Evolutionary conservation across 2,113 vertebrate genomes (phyloP).

Genomic region (Pleuronectes platessa): DNA sequence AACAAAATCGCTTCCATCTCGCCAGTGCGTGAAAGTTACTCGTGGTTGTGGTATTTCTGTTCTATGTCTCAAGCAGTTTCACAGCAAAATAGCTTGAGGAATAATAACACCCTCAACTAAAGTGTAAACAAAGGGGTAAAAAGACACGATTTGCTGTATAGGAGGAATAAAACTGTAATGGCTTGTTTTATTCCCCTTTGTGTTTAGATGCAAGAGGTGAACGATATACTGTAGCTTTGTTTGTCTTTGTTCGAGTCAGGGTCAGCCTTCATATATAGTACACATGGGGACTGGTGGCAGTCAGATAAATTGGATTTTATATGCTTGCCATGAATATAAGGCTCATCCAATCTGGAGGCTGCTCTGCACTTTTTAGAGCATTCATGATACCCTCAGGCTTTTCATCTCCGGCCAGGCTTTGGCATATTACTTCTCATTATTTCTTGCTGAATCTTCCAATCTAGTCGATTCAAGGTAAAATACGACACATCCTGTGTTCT

Average conservation of each 20-base stretch:
- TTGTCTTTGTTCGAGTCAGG: conserved; percentile 62
- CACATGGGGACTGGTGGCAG: conserved; percentile 47
- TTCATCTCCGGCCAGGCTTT: conserved; percentile 71
- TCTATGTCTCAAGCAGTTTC: conserved; percentile 23
- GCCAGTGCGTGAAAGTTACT: conserved; percentile 53
- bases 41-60: conserved; percentile 47
- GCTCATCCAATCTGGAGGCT: conserved; percentile 70
- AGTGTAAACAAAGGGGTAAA: conserved; percentile 57
- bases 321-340: conserved; percentile 63
- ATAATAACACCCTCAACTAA: conserved; percentile 49
- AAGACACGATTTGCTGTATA: conserved; percentile 37
- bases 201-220: conserved; percentile 60
- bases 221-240: conserved; percentile 49
- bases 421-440: conserved; percentile 82
- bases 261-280: conserved; percentile 69
- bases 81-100: conserved; percentile 50
- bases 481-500: conserved; percentile 50
- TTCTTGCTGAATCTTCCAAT: conserved; percentile 76
- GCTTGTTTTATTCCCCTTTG: conserved; percentile 35
- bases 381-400: conserved; percentile 75
- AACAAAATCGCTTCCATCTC: conserved; percentile 57
- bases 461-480: conserved; percentile 69
- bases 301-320: conserved; percentile 74
- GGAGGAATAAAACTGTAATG: conserved; percentile 55
- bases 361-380: conserved; percentile 68